Percentiles rank a stretch among this genome's conserved stretches.
These are phyloP conservation scores for Hirundo rustica DNA, from an alignment of 2,797 vertebrate genomes.

Conservation along the genomic window DNA sequence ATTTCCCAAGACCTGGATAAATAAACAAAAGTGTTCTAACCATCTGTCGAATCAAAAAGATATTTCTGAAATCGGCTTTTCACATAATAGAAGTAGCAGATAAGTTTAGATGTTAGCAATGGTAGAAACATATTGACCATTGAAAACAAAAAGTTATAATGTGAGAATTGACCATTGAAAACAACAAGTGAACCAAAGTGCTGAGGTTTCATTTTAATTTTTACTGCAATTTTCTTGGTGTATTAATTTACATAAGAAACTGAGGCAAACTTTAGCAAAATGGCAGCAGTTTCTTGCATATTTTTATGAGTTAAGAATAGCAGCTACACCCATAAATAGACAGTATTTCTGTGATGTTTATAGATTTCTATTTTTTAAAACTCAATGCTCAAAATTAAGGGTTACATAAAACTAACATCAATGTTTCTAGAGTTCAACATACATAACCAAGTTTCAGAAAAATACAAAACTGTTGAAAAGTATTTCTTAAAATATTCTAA, in stretches of 20 bases:
- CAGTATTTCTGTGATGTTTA: neutral
- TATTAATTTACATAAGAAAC: neutral
- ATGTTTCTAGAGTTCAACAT: neutral
- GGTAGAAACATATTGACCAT: neutral
- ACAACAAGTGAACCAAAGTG: neutral
- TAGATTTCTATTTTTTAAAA: neutral
- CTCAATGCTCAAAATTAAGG: neutral
- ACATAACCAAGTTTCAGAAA: neutral
- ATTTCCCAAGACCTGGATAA: neutral
- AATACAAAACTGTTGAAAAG: neutral
- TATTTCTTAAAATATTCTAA: neutral
- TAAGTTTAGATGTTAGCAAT: accelerated
- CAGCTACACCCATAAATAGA: neutral
- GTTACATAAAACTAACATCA: neutral
- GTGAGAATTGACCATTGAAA: neutral
- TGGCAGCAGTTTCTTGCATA: neutral
- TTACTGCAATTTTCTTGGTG: neutral
- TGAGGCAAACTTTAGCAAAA: neutral
- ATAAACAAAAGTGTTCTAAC: neutral
- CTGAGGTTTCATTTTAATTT: neutral
- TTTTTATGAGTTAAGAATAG: neutral
- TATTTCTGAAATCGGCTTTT: neutral
- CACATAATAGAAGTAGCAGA: neutral
- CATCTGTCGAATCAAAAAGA: neutral
- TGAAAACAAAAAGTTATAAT: neutral